These are phyloP conservation scores for Pachycephus smyrnensis DNA, from an alignment of 2,888 invertebrate species.

Conservation along the genomic window DNA sequence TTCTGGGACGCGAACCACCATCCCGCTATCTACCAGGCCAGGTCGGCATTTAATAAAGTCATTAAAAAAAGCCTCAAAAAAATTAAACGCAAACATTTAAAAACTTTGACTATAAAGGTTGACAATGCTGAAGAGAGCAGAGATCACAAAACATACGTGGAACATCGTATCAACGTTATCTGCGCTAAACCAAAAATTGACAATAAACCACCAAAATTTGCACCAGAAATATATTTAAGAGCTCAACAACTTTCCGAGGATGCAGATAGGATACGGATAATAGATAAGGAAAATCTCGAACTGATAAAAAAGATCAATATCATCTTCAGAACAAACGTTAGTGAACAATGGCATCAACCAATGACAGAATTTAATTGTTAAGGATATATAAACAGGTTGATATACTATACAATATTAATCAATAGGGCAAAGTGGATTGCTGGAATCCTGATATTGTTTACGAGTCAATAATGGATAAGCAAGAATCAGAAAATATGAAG, in stretches of 20 bases:
- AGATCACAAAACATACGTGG: constrained; percentile 11
- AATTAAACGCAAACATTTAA: neutral
- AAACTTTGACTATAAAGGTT: neutral
- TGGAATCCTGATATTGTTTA: constrained; percentile 40
- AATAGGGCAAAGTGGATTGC: constrained; percentile 52
- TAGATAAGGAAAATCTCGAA: constrained; percentile 72
- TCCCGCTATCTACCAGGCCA: neutral
- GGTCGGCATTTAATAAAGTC: neutral
- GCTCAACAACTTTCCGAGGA: constrained; percentile 58
- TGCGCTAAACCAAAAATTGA: constrained; percentile 59
- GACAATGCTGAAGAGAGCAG: neutral
- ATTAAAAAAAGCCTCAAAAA: no score
- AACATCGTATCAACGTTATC: constrained; percentile 29
- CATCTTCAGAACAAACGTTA: constrained; percentile 52
- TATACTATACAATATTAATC: neutral
- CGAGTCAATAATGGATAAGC: constrained; percentile 17
- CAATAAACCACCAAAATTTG: constrained; percentile 70
- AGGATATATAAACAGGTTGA: no score
- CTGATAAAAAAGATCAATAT: constrained; percentile 72
- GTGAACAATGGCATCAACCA: neutral
- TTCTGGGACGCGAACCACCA: no score
- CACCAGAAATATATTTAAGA: constrained; percentile 70
- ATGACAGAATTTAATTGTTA: neutral
- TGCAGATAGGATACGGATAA: constrained; percentile 61
- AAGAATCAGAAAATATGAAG: neutral